These are phyloP conservation scores for Cotesia vestalis DNA, from an alignment of 1,140 invertebrate species.

Conservation along the genomic window DNA sequence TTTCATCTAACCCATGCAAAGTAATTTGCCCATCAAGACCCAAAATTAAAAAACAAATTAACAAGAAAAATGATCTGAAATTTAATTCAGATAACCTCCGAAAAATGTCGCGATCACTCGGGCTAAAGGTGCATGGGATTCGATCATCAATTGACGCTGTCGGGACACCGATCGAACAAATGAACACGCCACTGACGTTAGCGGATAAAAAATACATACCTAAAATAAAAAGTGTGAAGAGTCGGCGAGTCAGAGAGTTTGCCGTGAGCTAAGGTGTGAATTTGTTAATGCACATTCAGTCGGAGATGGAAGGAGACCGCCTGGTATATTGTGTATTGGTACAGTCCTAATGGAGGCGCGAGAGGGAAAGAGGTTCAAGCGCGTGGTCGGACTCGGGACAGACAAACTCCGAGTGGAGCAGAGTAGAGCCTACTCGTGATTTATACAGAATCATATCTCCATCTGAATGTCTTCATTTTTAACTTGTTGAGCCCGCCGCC, in stretches of 20 bases:
- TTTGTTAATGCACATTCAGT: slow-evolving; percentile 27
- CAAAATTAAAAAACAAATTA: too few species aligned
- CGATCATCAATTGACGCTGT: background rate
- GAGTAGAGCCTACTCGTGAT: slow-evolving; percentile 42
- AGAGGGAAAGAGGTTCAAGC: slow-evolving; percentile 7
- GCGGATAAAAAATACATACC: background rate
- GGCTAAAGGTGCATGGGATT: background rate
- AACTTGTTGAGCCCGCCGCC: slow-evolving; percentile 45
- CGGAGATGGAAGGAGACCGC: background rate
- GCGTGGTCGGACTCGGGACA: slow-evolving; percentile 23
- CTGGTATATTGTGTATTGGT: too few species aligned
- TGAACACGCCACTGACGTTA: too few species aligned
- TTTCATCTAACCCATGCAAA: too few species aligned
- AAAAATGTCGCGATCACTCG: too few species aligned
- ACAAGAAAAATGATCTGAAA: too few species aligned
- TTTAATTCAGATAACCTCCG: too few species aligned
- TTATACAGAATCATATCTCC: slow-evolving; percentile 59
- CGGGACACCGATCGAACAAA: background rate
- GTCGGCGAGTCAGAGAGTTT: slow-evolving; percentile 1
- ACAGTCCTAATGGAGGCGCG: slow-evolving; percentile 1
- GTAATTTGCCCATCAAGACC: too few species aligned
- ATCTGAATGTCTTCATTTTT: slow-evolving; percentile 60
- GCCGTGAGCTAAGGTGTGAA: slow-evolving; percentile 13
- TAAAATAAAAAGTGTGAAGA: slow-evolving; percentile 16
- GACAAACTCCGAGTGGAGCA: background rate